Evolutionary conservation across 1,140 invertebrate genomes (phyloP), one percentile per base, ranked within the genome.

Genomic region (Gonatopus flavifemur): DNA sequence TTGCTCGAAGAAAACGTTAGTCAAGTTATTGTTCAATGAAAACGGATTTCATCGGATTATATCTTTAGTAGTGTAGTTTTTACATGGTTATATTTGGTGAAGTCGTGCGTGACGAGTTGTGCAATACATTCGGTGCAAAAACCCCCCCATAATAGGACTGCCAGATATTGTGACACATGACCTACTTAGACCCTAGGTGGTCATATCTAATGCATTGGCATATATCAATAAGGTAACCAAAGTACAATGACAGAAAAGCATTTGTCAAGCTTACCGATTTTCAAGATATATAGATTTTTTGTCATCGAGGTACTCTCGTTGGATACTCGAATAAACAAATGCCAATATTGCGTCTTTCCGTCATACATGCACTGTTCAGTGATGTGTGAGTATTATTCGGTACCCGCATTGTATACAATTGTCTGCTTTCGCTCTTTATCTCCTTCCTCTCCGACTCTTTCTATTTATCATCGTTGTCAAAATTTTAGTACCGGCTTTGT

Each of bases 21-120:
- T 67, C 63, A 69, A 70, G 61, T 62, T 49, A 62, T 60, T 59
- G 55, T 66, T 61, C 51, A 64, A 64, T 62, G 53, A 62, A 59
- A 48, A 52, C 52, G 42, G 51, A 57, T 64, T 66, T 55, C 53
- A 51, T 57, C 48, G 56, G 55, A 57, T 66, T 59, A 62, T 55
- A 58, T 66, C 48, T 33, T 42, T 52, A 49, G 44, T 31, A 24
- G 40, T 40, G 49, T 66, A 42, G 57, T 59, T 66, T 66, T 62
- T 54, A 45, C 53, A 37, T 37, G 51, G 55, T 60, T 64, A 60
- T 62, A 65, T 60, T 62, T 61, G 49, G 57, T 64, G 51, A 59
- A 64, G 53, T 66, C 56, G 62, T 62, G 59, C 55, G 56, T 54
- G 54, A 52, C 62, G 49, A 66, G 57, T 66, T 66, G 66, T 60